Conservation (phyloP, 2,113 vertebrate species). For the Lophotis ruficrista region DNA sequence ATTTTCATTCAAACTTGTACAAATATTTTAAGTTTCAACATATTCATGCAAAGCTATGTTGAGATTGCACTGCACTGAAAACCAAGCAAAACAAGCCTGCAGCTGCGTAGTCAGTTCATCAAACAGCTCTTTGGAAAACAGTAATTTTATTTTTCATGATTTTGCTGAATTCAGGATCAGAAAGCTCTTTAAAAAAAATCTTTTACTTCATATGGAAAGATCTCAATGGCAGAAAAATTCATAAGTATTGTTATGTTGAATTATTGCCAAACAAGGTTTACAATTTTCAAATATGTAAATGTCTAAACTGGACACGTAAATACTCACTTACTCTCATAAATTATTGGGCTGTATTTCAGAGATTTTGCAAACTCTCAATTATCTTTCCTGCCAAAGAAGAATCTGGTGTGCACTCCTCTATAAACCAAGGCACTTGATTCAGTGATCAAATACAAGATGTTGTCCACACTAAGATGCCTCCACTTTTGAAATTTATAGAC, state of each 20-base stretch:
- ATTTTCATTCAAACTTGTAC: not conserved
- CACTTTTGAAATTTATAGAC: not conserved
- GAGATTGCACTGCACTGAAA: not conserved
- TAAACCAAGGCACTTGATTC: not conserved
- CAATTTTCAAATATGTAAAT: not conserved
- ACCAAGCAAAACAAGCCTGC: not conserved
- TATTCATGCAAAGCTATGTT: not conserved
- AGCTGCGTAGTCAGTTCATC: not conserved
- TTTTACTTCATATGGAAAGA: not conserved
- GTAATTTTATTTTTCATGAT: not conserved
- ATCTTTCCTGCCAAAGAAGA: not conserved
- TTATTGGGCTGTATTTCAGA: not conserved
- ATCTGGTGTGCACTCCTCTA: not conserved
- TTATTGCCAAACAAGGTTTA: not conserved
- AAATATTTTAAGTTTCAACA: not conserved
- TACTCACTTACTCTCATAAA: not conserved
- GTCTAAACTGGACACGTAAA: not conserved
- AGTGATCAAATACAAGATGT: accelerated
- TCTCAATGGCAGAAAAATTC: not conserved
- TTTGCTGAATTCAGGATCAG: not conserved
- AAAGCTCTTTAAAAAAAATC: not conserved
- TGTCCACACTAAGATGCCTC: not conserved
- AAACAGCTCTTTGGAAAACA: not conserved
- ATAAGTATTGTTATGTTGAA: not conserved
- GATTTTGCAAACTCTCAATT: not conserved